A percentile compares a stretch with the other conserved stretches of the same genome.
phyloP scores from a whole-genome alignment of 2,113 vertebrate species.

The Rhombomys opimus region DNA sequence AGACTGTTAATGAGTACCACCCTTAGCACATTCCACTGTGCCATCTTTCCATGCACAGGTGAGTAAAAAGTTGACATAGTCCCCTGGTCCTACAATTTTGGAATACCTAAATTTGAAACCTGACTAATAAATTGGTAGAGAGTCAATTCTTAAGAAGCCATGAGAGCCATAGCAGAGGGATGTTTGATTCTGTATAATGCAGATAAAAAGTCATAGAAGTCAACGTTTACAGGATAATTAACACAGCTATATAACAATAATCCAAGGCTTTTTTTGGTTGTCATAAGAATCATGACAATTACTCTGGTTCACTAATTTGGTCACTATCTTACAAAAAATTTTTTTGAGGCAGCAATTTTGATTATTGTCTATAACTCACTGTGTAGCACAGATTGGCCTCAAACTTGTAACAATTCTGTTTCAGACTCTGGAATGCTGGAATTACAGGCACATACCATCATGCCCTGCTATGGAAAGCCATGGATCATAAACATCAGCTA shows the following conservation, averaged over 20 bases:
- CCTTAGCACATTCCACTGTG: neutral
- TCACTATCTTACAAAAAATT: neutral
- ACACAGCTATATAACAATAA: neutral
- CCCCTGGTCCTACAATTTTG: neutral
- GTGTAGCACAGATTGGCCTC: neutral
- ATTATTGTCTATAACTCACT: neutral
- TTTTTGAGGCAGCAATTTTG: neutral
- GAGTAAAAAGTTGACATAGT: neutral
- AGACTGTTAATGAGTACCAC: neutral
- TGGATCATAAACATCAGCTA: neutral
- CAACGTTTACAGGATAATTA: neutral
- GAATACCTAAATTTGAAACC: neutral
- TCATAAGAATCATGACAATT: neutral
- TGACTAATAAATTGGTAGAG: neutral
- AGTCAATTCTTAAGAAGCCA: neutral
- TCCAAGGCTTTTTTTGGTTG: neutral
- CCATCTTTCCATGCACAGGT: neutral
- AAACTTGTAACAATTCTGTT: neutral
- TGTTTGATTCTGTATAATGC: neutral
- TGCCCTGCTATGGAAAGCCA: neutral
- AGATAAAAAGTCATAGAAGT: neutral
- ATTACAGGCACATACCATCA: too few relatives aligned
- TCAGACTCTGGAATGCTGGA: neutral
- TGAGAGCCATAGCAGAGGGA: neutral
- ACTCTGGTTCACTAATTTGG: neutral